Evolutionary conservation across 2,797 vertebrate species (phyloP).

Genomic region (Gadopsis bispinosus): DNA sequence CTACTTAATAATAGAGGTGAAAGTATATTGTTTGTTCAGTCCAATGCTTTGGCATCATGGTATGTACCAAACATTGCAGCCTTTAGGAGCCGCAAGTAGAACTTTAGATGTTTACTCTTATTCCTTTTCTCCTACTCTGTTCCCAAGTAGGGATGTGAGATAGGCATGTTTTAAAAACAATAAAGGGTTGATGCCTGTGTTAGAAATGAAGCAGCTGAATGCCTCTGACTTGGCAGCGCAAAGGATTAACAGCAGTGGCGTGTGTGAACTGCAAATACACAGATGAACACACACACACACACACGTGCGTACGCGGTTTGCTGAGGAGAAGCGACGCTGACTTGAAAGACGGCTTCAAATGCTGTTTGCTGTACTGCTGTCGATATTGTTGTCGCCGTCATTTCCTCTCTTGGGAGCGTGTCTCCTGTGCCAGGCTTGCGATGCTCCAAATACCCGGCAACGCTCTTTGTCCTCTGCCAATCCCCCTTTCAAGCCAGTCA

Average conservation of each 20-base stretch:
- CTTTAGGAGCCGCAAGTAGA: not conserved
- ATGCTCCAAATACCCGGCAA: slow-evolving; percentile 48
- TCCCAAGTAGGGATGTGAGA: slow-evolving; percentile 8
- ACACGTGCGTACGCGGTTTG: not conserved
- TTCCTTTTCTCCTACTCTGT: not conserved
- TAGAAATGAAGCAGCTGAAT: slow-evolving; percentile 40
- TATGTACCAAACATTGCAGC: not conserved
- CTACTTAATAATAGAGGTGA: not conserved
- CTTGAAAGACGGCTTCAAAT: slow-evolving; percentile 58
- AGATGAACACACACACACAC: slow-evolving; percentile 17
- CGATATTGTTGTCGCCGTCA: slow-evolving; percentile 33
- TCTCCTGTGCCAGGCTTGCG: slow-evolving; percentile 45
- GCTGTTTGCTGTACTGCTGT: slow-evolving; percentile 61
- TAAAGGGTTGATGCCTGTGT: slow-evolving; percentile 32
- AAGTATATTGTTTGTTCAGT: not conserved
- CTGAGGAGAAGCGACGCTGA: slow-evolving; percentile 13
- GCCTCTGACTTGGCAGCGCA: slow-evolving; percentile 44
- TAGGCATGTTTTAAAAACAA: slow-evolving; percentile 18
- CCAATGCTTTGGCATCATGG: not conserved
- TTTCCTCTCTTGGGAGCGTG: slow-evolving; percentile 36
- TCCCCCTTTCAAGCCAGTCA: slow-evolving; percentile 44
- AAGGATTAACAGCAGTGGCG: slow-evolving; percentile 37
- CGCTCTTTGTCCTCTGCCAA: slow-evolving; percentile 47
- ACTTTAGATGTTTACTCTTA: slow-evolving; percentile 15
- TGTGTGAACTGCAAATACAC: slow-evolving; percentile 30